Base-by-base conservation (phyloP, 2,888 invertebrate genomes). In the Lasioglossum lativentre region DNA sequence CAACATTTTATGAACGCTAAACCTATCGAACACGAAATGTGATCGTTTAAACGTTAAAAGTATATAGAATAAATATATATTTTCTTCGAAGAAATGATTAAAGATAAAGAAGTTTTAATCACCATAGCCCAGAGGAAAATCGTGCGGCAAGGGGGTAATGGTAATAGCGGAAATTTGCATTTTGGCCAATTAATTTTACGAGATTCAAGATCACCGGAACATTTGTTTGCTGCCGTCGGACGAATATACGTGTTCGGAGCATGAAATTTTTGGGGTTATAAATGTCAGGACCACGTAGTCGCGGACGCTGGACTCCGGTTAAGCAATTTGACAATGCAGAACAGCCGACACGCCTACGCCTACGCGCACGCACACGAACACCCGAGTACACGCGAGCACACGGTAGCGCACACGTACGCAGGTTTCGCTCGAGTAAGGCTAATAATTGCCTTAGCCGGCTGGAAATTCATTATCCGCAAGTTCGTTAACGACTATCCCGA, bases 391-490 rank as follows among this genome's bases (percentile, higher is more conserved):
- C 45, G 34, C 4, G n/a, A 2, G 19, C 27, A 19, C 30, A 19
- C 40, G 16, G n/a, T n/a, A 5, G n/a, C 59, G n/a, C n/a, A 34
- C 68, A 77, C 45, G 38, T 12, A n/a, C 38, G 42, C 30, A 19
- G 66, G 71, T 40, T 73, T 77, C 76, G 87, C 63, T 77, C 81
- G 82, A 81, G 83, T 85, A 86, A 88, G 92, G 92, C 90, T 92
- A 91, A 93, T 94, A 93, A 94, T 94, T 93, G 92, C 90, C 91
- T 82, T 78, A 79, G 86, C 89, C 90, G 88, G 89, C 71, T 76
- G 80, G 87, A 90, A 93, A 92, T 92, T 93, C 92, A 92, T 91
- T 92, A 93, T 84, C 86, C 87, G 88, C 66, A 85, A 89, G 89
- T 92, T 92, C 92, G 92, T 92, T 93, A 92, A 91, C 90, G 87